Conservation (phyloP, 2,113 vertebrate genomes). For the Halichoeres trimaculatus region DNA sequence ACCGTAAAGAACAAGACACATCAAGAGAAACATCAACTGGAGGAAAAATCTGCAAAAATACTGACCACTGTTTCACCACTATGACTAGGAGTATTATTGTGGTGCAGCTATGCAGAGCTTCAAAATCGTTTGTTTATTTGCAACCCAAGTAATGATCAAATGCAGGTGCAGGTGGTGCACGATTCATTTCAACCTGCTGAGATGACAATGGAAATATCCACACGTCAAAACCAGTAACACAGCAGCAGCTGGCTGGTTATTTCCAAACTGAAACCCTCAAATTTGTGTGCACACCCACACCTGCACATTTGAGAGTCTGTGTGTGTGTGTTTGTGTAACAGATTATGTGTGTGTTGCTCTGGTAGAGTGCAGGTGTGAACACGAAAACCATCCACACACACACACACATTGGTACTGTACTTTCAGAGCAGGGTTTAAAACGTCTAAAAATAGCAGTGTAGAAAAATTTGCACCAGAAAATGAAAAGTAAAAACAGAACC, state of each 20-base stretch:
- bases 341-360: background rate
- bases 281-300: constrained; percentile 40
- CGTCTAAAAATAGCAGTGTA: background rate
- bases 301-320: constrained; percentile 16
- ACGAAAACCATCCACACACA: constrained; percentile 1
- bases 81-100: too few species aligned
- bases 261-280: constrained; percentile 33
- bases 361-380: constrained; percentile 32
- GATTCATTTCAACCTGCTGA: background rate
- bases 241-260: background rate
- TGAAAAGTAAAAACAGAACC: background rate
- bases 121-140: background rate
- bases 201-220: background rate
- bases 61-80: too few species aligned
- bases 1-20: too few species aligned
- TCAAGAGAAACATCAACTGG: too few species aligned
- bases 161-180: background rate
- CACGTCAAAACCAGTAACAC: background rate
- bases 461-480: constrained; percentile 4
- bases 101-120: too few species aligned
- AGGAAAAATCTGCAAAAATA: too few species aligned
- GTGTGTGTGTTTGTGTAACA: constrained; percentile 1
- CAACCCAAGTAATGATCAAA: background rate
- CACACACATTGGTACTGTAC: background rate
- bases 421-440: background rate